Evolutionary conservation across 1,140 invertebrate genomes (phyloP).

Genomic region (Bombus soroeensis): DNA sequence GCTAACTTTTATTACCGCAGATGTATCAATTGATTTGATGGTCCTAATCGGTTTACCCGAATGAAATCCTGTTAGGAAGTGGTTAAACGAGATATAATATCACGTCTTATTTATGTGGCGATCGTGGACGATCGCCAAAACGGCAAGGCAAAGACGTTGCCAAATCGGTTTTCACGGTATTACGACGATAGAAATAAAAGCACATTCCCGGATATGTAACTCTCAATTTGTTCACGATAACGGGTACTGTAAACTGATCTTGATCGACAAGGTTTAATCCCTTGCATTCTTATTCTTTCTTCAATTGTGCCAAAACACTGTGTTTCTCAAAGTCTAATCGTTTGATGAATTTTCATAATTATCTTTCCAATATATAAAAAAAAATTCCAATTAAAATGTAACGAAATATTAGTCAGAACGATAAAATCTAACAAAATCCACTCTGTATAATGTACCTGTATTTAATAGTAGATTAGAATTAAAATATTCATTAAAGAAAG

Average conservation of each 20-base stretch:
- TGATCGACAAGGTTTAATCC: not conserved
- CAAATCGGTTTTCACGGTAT: constrained; percentile 60
- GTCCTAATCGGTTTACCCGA: constrained; percentile 31
- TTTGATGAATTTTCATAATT: too few relatives aligned
- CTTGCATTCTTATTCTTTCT: not conserved
- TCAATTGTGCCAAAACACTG: too few relatives aligned
- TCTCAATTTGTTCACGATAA: constrained; percentile 1
- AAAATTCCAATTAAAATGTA: not conserved
- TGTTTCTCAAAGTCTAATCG: not conserved
- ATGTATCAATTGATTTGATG: not conserved
- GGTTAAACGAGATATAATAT: constrained; percentile 60
- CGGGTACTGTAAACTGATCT: not conserved
- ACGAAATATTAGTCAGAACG: not conserved
- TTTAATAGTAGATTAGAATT: too few relatives aligned
- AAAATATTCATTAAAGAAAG: too few relatives aligned
- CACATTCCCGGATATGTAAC: constrained; percentile 52
- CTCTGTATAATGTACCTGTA: rapidly evolving
- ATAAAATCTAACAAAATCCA: too few relatives aligned
- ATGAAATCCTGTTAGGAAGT: constrained; percentile 54
- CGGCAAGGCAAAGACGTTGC: constrained; percentile 33
- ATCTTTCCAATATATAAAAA: too few relatives aligned
- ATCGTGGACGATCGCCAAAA: constrained; percentile 57
- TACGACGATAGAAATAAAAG: constrained; percentile 50
- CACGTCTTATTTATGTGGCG: constrained; percentile 56
- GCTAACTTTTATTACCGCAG: not conserved